Evolutionary conservation across 2,888 invertebrate genomes (phyloP), one percentile per base, ranked within the genome.

Genomic region (Calliopum simillimum): DNA sequence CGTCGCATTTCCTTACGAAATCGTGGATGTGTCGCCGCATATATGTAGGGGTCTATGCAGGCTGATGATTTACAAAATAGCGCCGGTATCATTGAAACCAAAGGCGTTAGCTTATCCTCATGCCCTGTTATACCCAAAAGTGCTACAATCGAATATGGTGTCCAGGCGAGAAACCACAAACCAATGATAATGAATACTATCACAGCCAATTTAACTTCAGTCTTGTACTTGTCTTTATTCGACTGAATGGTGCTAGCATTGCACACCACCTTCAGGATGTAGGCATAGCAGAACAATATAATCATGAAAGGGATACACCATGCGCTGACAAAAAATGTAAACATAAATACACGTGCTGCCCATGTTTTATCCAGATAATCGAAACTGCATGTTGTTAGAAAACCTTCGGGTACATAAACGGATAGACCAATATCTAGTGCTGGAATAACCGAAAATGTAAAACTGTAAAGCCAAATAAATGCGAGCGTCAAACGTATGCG

Each of bases 361-460:
- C 85, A 79, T 67, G 90, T 89, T n/a, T 90, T 89, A 1, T 93
- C 90, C 61, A 95, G 88, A 80, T 95, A 96, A 84, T 95, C 95
- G 82, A 94, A 95, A 79, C 94, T 93, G 86, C 95, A 96, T 78
- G 93, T 93, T 21, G 94, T 94, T 71, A 95, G 88, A 81, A 90
- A 94, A 2, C 94, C 95, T 84, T 95, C 95, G 6, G 95, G 94
- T 16, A 94, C 92, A 86, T 95, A 96, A 46, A 88, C 88, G 23
- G 92, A 92, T 76, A 93, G 88, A 11, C 93, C 93, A 55, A 93
- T 88, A 78, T 91, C 88, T 33, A 85, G 72, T 0, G 93, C 89
- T 0, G 95, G 95, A 65, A 94, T 89, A 5, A 89, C 82, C 2
- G 94, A 90, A 82, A 94, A 94, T 16, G 89, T 76, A 12, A 89